Percentiles rank a stretch among this genome's conserved stretches.
Evolutionary conservation across 1,140 invertebrate species (phyloP).

Genomic region (Chionoecetes opilio): DNA sequence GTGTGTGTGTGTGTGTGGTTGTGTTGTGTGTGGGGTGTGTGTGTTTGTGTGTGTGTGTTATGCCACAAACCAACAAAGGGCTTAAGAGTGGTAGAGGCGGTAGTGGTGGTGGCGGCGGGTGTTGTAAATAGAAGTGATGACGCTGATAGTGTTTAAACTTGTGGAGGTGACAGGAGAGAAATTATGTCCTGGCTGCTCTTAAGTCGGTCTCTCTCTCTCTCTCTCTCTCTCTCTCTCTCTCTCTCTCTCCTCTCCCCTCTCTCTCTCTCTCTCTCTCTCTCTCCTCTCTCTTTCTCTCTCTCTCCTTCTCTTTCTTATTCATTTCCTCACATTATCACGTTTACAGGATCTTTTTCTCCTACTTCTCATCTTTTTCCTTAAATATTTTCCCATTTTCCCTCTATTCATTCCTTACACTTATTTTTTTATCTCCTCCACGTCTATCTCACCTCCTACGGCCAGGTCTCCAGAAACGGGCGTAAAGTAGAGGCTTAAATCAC

Average conservation of each 20-base stretch:
- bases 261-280: conserved; percentile 17
- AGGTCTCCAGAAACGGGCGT: too few species aligned
- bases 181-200: not conserved
- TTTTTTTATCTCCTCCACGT: too few species aligned
- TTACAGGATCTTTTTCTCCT: not conserved
- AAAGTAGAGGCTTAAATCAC: too few species aligned
- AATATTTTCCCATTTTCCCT: not conserved
- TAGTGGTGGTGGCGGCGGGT: not conserved
- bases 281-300: not conserved
- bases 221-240: conserved; percentile 18
- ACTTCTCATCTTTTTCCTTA: not conserved
- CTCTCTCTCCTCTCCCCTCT: not conserved
- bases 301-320: not conserved
- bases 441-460: too few species aligned
- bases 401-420: not conserved
- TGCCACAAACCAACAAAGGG: not conserved
- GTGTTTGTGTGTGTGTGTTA: too few species aligned
- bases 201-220: not conserved
- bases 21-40: too few species aligned
- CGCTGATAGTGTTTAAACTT: not conserved
- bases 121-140: not conserved
- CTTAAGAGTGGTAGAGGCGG: not conserved
- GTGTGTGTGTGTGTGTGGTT: too few species aligned
- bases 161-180: not conserved
- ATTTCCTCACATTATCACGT: too few species aligned